Evolutionary conservation across 2,888 invertebrate species (phyloP), one percentile per base, ranked within the genome.

Genomic region (Tuberolachnus salignus): DNA sequence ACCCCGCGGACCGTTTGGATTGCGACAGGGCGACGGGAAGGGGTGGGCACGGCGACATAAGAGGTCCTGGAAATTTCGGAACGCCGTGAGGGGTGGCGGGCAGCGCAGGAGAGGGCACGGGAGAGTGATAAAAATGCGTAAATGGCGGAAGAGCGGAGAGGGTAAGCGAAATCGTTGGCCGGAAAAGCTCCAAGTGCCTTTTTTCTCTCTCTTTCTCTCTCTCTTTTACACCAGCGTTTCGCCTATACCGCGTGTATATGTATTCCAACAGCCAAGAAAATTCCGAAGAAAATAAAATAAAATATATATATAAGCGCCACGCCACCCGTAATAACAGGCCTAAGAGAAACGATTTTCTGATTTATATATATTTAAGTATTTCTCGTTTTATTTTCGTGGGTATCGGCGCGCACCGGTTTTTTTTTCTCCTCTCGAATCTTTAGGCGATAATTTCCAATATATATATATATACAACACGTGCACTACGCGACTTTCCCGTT

Each of bases 181-280:
- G 78, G 78, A 78, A 78, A 78, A 78, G 78, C 78, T 78, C 57
- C 67, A 69, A 78, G 78, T 78, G 78, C 78, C 64, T 57, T 69
- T 78, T 74, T 61, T 63, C 21, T 11, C 3, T 42, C 34, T 74
- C 44, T 57, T 46, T 19, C 42, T 34, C 34, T 34, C 34, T 34
- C 1, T 42, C 55, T 74, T 21, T 73, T 19, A 51, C 73, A n/a
- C 63, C 51, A 64, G 11, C 19, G 8, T 64, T 53, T 64, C 73
- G 51, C 19, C 42, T 63, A 13, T 26, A 57, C 14, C 19, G 19
- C 21, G 21, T 19, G 19, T 46, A 69, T 11, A 63, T 73, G 13
- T 49, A 49, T 34, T 59, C 78, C 51, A 78, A 59, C 21, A 78
- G 69, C 61, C 69, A 11, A 69, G 69, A 61, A 78, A 75, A 75